These are phyloP conservation scores for Forbesichthys agassizii DNA, from an alignment of 2,113 vertebrate genomes.

Conservation along the genomic window DNA sequence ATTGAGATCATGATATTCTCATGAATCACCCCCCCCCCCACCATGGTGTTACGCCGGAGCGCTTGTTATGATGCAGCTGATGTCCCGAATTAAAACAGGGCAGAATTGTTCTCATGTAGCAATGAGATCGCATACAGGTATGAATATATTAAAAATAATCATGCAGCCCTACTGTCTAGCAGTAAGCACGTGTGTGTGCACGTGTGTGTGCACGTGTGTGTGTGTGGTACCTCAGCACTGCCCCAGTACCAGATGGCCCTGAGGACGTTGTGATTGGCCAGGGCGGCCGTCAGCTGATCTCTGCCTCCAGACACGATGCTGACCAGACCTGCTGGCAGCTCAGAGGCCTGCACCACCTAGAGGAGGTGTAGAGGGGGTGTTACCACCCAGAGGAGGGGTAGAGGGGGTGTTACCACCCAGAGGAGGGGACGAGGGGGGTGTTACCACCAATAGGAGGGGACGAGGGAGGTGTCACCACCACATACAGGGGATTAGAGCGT, in stretches of 20 bases:
- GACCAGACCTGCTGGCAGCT: conserved; percentile 83
- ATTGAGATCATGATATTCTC: too few species aligned
- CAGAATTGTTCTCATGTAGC: too few species aligned
- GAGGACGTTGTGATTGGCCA: conserved; percentile 87
- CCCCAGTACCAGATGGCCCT: conserved; percentile 92
- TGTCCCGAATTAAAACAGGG: too few species aligned
- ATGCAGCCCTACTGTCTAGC: too few species aligned
- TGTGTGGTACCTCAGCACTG: conserved; percentile 76
- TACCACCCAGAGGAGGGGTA: neutral
- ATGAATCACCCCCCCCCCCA: too few species aligned
- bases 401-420: neutral
- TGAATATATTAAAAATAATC: too few species aligned
- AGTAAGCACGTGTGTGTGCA: neutral
- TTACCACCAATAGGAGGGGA: neutral
- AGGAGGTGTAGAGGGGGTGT: neutral
- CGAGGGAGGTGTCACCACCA: too few species aligned
- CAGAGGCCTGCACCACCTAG: conserved; percentile 81
- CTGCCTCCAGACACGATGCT: conserved; percentile 81
- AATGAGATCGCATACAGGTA: too few species aligned
- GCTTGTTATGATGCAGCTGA: too few species aligned
- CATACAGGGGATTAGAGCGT: too few species aligned
- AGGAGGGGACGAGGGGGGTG: neutral
- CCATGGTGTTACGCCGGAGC: too few species aligned
- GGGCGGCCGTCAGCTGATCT: conserved; percentile 82
- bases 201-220: neutral